phyloP scores from a whole-genome alignment of 2,797 vertebrate genomes.

The Babyrousa celebensis region DNA sequence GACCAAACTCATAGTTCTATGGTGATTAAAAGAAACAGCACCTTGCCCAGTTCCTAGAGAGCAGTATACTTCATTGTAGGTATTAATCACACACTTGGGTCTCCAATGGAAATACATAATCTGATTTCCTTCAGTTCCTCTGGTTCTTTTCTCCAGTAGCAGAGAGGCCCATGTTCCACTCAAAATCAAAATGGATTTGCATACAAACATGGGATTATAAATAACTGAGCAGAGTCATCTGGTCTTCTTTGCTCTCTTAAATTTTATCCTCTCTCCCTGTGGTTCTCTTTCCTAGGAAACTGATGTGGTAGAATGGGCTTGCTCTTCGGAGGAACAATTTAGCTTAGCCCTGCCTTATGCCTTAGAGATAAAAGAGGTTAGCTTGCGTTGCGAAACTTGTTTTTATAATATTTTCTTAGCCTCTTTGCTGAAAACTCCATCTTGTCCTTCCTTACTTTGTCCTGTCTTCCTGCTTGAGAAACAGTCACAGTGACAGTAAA shows the following conservation, averaged over 20 bases:
- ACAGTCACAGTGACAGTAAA: no score
- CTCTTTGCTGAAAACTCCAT: no score
- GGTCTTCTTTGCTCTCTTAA: background rate
- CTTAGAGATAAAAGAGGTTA: background rate
- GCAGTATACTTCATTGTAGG: background rate
- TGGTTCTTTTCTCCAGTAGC: background rate
- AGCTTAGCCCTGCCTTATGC: background rate
- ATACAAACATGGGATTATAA: background rate
- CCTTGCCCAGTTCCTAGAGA: background rate
- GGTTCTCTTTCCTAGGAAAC: background rate
- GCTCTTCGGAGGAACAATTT: background rate
- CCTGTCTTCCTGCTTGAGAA: no score
- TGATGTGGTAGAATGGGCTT: background rate
- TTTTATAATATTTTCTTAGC: no score
- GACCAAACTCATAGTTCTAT: background rate
- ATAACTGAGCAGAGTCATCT: background rate
- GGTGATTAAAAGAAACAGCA: background rate
- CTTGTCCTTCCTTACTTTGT: no score
- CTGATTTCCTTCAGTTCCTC: background rate
- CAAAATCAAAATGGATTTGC: slow-evolving; percentile 36
- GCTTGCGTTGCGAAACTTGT: no score
- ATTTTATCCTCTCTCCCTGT: background rate
- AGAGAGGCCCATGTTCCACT: background rate
- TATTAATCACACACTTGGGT: background rate
- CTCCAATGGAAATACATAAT: background rate